Evolutionary conservation across 2,113 vertebrate species (phyloP), one percentile per base, ranked within the genome.

Genomic region (Xenopus borealis): DNA sequence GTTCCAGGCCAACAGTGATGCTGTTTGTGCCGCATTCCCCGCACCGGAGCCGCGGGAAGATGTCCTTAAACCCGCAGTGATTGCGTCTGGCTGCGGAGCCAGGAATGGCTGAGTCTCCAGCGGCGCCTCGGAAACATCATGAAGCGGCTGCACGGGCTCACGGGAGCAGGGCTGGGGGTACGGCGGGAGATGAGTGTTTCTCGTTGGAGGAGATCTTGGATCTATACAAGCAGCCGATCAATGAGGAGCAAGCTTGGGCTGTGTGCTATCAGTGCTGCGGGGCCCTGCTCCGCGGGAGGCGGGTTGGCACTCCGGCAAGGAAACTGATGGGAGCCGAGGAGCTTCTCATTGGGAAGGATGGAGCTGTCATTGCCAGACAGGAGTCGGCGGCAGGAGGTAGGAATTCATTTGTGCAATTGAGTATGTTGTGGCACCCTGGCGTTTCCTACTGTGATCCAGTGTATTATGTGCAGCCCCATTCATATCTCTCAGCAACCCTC

Each of bases 201-300:
- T 91, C 90, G 33, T 81, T 98, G 88, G 94, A 92, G 73, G 88
- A 97, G 82, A 96, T 98, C 68, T 87, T 98, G 66, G 78, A 74
- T 76, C 93, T 97, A 3, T 98, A 98, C 79, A 93, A 86, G 79
- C 96, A 97, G 87, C 96, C 96, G 87, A 95, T 98, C 85, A 98
- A 97, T 71, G 96, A 98, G 87, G 95, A 98, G 88, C 96, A 98
- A 89, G 96, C 96, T 61, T 98, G 96, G 96, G 96, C 96, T 71
- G 96, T 98, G 64, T 98, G 96, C 75, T 98, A 93, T 85, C 96
- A 98, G 83, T 93, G 94, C 91, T 96, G 96, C 86, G 83, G 86
- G 50, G 87, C 85, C 18, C 85, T 97, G 84, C 86, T 83, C 74
- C 81, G 85, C 66, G 84, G 84, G 58, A 72, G 81, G 47, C 82